A percentile compares a stretch with the other conserved stretches of the same genome.
These are phyloP conservation scores for Blera fallax DNA, from an alignment of 2,888 invertebrate species.

Conservation along the genomic window DNA sequence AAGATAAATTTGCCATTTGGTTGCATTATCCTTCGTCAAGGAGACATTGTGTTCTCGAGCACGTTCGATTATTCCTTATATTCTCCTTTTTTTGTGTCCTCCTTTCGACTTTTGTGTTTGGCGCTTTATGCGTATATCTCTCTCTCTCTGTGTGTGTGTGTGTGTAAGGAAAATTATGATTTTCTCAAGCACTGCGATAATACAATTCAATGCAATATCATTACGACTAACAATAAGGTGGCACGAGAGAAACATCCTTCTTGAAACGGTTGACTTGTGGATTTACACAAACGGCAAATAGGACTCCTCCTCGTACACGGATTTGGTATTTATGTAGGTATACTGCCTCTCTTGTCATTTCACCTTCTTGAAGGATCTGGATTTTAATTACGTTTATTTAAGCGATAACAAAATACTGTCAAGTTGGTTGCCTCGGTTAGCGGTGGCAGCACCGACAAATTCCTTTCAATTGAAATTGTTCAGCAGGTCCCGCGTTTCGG, in stretches of 20 bases:
- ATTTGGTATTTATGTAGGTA: too few relatives aligned
- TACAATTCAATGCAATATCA: conserved; percentile 33
- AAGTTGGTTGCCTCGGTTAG: conserved; percentile 4
- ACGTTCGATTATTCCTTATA: conserved; percentile 26
- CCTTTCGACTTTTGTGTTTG: too few relatives aligned
- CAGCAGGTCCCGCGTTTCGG: not conserved
- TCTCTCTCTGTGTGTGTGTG: not conserved
- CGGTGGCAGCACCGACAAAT: not conserved
- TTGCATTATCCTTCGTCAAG: conserved; percentile 43
- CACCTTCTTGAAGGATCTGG: not conserved
- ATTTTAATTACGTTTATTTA: conserved; percentile 48
- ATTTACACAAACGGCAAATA: not conserved
- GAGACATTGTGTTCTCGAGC: conserved; percentile 17
- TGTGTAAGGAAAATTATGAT: conserved; percentile 29
- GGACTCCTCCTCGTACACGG: too few relatives aligned
- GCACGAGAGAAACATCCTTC: not conserved
- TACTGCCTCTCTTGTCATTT: not conserved
- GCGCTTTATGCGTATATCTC: too few relatives aligned
- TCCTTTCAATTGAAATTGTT: conserved; percentile 35
- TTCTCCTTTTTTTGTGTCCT: not conserved
- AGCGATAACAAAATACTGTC: conserved; percentile 19
- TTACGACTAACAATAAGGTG: not conserved
- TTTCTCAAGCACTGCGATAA: conserved; percentile 22
- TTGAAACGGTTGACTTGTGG: not conserved
- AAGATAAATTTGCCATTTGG: conserved; percentile 14